Base-by-base conservation (phyloP, 2,113 vertebrate species). In the Cyprinodon brontotheroides region DNA sequence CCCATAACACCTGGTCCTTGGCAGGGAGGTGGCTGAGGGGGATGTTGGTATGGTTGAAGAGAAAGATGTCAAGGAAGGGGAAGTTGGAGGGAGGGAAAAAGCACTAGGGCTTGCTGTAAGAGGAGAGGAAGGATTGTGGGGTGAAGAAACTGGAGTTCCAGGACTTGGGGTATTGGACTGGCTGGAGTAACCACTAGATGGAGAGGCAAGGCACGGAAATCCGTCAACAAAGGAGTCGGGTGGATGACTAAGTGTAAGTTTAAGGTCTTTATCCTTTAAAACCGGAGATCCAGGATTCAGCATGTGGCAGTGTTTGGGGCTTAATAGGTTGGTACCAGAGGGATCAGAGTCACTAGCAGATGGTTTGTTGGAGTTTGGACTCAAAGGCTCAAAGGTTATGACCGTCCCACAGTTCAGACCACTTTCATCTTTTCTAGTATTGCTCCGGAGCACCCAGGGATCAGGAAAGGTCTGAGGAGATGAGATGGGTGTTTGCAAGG, bases 171-270 rank as follows among this genome's bases (percentile, higher is more conserved):
- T 98, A 74, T 96, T 97, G 0, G 96, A 97, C 88, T 98, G 97
- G 90, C 96, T 99, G 84, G 96, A 97, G 92, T 97, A 97, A 10
- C 97, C 97, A 61, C 96, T 97, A 0, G 97, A 98, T 0, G 97
- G 96, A 0, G 97, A 97, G 0, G 96, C 94, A 39, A 97, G 93
- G 74, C 94, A 90, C 64, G 95, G 95, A 3, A 94, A 79, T 70
- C 95, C 95, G 0, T 83, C 95, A 92, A 0, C 94, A 87, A 94
- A 96, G 1, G 88, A 37, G 39, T 77, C 40, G 3, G 66, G 13
- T 1, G 75, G 76, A 9, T 78, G 60, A 45, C 38, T 43, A 22
- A 72, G 60, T 3, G 40, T 20, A 1, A 81, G 76, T n/a, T 38
- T 60, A 14, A 73, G 57, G 1, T 14, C 66, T 29, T 80, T 79